A percentile compares a stretch with the other conserved stretches of the same genome.
Conservation (phyloP, 1,140 invertebrate genomes). For the Cepaea nemoralis region DNA sequence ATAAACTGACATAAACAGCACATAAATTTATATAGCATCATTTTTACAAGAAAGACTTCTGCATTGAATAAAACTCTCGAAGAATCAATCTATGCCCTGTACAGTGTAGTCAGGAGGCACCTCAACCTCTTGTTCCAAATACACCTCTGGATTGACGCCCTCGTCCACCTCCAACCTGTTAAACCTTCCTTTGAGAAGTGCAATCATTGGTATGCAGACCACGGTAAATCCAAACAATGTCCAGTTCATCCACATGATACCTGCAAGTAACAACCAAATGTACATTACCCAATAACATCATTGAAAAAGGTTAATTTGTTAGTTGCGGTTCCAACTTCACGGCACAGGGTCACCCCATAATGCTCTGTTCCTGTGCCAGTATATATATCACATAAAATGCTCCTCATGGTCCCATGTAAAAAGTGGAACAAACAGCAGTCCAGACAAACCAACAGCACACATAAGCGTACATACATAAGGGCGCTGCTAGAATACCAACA, state of each 20-base stretch:
- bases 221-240: slow-evolving; percentile 29
- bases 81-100: neutral
- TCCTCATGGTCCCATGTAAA: too few species aligned
- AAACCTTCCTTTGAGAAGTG: slow-evolving; percentile 30
- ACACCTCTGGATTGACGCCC: neutral
- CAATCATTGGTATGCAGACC: slow-evolving; percentile 37
- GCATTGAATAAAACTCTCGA: neutral
- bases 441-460: too few species aligned
- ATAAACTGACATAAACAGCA: neutral
- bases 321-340: too few species aligned
- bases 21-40: neutral
- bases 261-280: too few species aligned
- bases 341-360: too few species aligned
- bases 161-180: slow-evolving; percentile 41
- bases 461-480: too few species aligned
- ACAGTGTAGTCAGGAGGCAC: neutral
- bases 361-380: too few species aligned
- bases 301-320: too few species aligned
- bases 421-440: too few species aligned
- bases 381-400: too few species aligned
- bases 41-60: neutral
- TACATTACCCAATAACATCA: too few species aligned
- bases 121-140: slow-evolving; percentile 16
- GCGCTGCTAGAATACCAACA: too few species aligned
- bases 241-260: slow-evolving; percentile 47